A percentile compares a stretch with the other conserved stretches of the same genome.
These are phyloP conservation scores for Atherinosoma microstoma DNA, from an alignment of 2,797 vertebrate genomes.

Conservation along the genomic window DNA sequence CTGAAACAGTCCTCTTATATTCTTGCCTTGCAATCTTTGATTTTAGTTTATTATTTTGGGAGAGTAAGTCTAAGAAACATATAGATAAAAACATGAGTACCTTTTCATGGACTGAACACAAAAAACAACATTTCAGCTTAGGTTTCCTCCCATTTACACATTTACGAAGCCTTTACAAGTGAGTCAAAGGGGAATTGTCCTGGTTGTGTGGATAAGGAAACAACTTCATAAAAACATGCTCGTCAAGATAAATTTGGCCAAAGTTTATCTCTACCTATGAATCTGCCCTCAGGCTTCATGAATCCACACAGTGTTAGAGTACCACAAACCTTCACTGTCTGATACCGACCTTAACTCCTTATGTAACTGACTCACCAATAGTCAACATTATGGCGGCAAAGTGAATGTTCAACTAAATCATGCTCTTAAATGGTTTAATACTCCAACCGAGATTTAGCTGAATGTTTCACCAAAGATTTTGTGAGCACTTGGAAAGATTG, in stretches of 20 bases:
- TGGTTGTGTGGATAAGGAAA: conserved; percentile 27
- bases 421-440: conserved; percentile 41
- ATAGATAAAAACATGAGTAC: conserved; percentile 3
- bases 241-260: conserved; percentile 31
- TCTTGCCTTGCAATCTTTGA: conserved; percentile 16
- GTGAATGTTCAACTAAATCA: conserved; percentile 64
- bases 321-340: conserved; percentile 25
- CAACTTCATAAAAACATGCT: conserved; percentile 23
- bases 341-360: conserved; percentile 36
- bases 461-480: conserved; percentile 2
- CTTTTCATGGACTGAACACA: background rate
- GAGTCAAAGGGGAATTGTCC: conserved; percentile 28
- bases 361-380: conserved; percentile 48
- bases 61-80: conserved; percentile 18
- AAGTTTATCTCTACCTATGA: conserved; percentile 20
- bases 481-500: conserved; percentile 9
- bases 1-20: background rate
- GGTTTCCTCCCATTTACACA: conserved; percentile 49
- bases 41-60: background rate
- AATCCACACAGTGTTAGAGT: conserved; percentile 44
- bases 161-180: conserved; percentile 49
- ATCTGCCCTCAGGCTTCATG: conserved; percentile 22
- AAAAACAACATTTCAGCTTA: conserved; percentile 1
- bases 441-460: conserved; percentile 16
- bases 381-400: conserved; percentile 35